Conservation (phyloP, 1,140 invertebrate genomes). For the Zaprionus vittiger region DNA sequence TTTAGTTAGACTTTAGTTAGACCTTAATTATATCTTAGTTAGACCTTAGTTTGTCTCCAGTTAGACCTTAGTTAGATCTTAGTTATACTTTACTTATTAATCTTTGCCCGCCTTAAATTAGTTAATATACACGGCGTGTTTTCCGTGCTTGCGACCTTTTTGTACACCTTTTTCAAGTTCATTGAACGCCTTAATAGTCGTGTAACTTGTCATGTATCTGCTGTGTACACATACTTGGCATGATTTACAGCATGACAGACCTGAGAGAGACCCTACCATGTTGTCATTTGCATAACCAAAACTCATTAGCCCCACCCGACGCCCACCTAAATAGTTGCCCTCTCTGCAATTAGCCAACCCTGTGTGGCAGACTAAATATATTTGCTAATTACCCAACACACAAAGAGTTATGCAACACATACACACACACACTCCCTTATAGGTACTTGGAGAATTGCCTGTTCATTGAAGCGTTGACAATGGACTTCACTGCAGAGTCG, state of each 20-base stretch:
- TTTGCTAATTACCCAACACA: slow-evolving; percentile 38
- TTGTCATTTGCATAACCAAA: slow-evolving; percentile 27
- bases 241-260: background rate
- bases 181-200: slow-evolving; percentile 41
- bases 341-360: slow-evolving; percentile 12
- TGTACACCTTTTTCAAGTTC: slow-evolving; percentile 47
- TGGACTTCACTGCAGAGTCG: background rate
- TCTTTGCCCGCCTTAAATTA: no score
- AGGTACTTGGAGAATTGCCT: slow-evolving; percentile 10
- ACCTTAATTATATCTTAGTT: no score
- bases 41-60: background rate
- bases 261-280: background rate
- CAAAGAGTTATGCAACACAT: slow-evolving; percentile 23
- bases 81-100: no score
- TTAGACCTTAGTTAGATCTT: background rate
- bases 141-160: background rate
- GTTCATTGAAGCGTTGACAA: slow-evolving; percentile 8
- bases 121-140: no score
- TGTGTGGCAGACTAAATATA: background rate
- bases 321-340: slow-evolving; percentile 17
- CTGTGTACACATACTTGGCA: no score
- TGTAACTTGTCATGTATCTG: background rate
- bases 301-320: slow-evolving; percentile 3
- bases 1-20: background rate
- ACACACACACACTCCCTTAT: background rate